Conservation (phyloP, 64 coral and sea anemone species). For the Pocillopora verrucosa region DNA sequence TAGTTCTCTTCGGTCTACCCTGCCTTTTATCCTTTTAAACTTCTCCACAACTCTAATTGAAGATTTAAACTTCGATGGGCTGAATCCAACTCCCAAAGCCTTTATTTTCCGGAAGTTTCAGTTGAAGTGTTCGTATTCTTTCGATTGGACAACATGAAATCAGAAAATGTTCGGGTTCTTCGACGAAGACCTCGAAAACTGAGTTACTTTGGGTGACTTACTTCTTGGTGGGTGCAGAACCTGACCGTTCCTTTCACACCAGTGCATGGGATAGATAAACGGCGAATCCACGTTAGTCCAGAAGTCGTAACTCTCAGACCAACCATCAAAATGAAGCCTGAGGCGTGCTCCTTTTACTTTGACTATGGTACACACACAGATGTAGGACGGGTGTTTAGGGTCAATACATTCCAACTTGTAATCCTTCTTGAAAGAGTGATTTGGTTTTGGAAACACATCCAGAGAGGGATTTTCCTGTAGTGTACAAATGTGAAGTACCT, state of each 20-base stretch:
- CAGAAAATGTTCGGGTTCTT: no score
- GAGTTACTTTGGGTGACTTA: conserved; percentile 11
- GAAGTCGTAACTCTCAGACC: conserved; percentile 99
- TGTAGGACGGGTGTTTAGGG: conserved; percentile 93
- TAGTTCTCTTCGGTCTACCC: no score
- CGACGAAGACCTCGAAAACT: no score
- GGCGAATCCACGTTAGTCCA: conserved; percentile 97
- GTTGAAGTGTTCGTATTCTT: no score
- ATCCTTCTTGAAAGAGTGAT: conserved; percentile 74
- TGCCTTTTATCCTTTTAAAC: no score
- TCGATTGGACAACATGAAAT: no score
- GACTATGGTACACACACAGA: conserved; percentile 92
- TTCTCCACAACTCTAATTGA: no score
- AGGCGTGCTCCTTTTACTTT: conserved; percentile 84
- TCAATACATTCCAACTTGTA: conserved; percentile 97
- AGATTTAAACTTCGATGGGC: no score
- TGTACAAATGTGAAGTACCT: background rate
- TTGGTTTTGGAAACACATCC: conserved; percentile 79
- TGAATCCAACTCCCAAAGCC: no score
- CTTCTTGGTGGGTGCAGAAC: conserved; percentile 78
- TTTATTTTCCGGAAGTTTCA: no score
- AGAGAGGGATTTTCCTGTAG: conserved; percentile 86
- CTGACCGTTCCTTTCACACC: conserved; percentile 90
- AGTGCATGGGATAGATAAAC: conserved; percentile 91
- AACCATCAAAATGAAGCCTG: conserved; percentile 94